Evolutionary conservation across 2,888 invertebrate genomes (phyloP), one percentile per base, ranked within the genome.

Genomic region (Charanyca ferruginea): DNA sequence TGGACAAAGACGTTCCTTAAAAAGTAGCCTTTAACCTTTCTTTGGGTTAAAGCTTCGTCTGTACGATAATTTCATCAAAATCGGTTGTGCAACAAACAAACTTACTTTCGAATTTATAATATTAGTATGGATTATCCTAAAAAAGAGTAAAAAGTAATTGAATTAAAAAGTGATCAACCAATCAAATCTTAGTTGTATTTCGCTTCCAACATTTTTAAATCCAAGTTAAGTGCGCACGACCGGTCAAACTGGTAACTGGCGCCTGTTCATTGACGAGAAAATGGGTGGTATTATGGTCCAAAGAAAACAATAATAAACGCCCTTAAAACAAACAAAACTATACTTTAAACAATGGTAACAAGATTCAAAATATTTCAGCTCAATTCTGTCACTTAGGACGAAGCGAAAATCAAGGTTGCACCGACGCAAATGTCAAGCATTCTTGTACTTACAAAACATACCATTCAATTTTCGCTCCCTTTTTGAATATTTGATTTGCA

Each of bases 261-360:
- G 90, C 91, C 90, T 87, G 82, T 83, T 89, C 91, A 91, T 90
- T 91, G 85, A 90, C 85, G 81, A 86, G 85, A 81, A 87, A 88
- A 87, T 87, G 87, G 85, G 84, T 85, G 87, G 86, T 70, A 83
- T 79, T 72, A 65, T 53, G 11, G 42, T 59, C 49, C 44, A 84
- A 88, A 86, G 85, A 86, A 87, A 87, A 68, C 76, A 63, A 84
- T 79, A 88, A 84, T 84, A 83, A 71, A 64, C 20, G 1, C 0
- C 2, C 0, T 18, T 0, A 2, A 18, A 13, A 0, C 59, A 79
- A 22, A 1, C 5, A 0, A 84, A 85, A 73, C 47, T 18, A 32
- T 3, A 74, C 79, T 53, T 32, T 83, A 77, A 4, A 0, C 0
- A 0, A 0, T 0, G 11, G 0, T 0, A 0, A 0, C 0, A 73